Evolutionary conservation across 2,113 vertebrate genomes (phyloP).

Genomic region (Bubo scandiacus): DNA sequence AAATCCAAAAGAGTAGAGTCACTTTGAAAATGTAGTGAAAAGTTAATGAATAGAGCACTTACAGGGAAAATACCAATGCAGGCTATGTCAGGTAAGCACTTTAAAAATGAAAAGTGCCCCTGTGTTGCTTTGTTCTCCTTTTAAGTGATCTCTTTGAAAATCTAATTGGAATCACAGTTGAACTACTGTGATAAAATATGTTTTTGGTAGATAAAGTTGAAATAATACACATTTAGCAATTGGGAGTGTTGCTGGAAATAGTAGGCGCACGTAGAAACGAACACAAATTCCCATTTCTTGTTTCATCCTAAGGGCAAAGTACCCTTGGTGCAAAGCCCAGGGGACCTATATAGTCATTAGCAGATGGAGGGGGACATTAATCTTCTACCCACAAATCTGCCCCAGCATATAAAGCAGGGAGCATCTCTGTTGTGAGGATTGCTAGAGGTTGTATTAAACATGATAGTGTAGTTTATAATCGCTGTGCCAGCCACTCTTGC

Average conservation of each 20-base stretch:
- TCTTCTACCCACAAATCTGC: constrained; percentile 40
- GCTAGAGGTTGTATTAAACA: constrained; percentile 13
- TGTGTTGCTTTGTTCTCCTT: constrained; percentile 36
- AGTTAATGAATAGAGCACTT: constrained; percentile 31
- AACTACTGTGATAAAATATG: background rate
- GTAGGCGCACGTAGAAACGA: background rate
- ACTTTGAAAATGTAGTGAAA: constrained; percentile 35
- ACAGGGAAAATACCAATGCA: background rate
- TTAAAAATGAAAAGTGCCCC: constrained; percentile 6
- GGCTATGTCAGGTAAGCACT: constrained; percentile 17
- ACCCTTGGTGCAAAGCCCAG: constrained; percentile 43
- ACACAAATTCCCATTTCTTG: constrained; percentile 31
- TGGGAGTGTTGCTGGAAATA: constrained; percentile 3
- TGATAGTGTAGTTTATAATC: constrained; percentile 4
- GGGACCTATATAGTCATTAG: constrained; percentile 45
- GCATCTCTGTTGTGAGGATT: constrained; percentile 4
- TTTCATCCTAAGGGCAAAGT: constrained; percentile 58
- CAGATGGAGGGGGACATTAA: constrained; percentile 56
- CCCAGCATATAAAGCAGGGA: constrained; percentile 29
- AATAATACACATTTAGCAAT: constrained; percentile 21
- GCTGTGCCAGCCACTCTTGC: background rate
- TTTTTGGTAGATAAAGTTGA: constrained; percentile 35
- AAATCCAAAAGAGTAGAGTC: background rate
- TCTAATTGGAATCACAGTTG: constrained; percentile 36
- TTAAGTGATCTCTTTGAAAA: constrained; percentile 44